Percentiles rank a stretch among this genome's conserved stretches.
Conservation (phyloP, 2,113 vertebrate species). For the Odontophorus gujanensis region DNA sequence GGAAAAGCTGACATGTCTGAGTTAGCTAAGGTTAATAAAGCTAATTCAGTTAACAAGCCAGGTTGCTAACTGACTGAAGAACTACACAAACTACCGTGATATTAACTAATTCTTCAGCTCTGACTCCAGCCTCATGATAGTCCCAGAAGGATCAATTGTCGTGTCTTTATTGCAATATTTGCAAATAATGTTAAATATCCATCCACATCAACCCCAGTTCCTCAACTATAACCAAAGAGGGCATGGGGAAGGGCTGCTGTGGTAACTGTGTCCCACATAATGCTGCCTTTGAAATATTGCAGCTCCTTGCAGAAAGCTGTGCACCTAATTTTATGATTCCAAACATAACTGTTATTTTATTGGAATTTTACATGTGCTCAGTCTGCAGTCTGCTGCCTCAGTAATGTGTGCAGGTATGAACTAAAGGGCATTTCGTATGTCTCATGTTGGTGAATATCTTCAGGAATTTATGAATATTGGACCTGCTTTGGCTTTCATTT, state of each 20-base stretch:
- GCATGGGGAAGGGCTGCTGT: neutral
- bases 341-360: neutral
- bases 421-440: accelerated
- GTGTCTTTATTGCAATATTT: neutral
- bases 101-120: neutral
- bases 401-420: neutral
- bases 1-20: neutral
- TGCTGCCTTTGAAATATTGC: neutral
- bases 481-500: neutral
- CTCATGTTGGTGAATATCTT: neutral
- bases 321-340: neutral
- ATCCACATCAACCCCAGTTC: neutral
- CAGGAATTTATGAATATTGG: neutral
- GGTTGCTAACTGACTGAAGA: neutral
- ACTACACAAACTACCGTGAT: constrained; percentile 13
- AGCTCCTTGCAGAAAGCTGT: neutral
- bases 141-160: neutral
- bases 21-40: constrained; percentile 9
- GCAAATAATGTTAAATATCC: neutral
- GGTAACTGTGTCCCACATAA: accelerated
- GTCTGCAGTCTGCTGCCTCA: neutral
- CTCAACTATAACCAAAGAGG: neutral
- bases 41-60: constrained; percentile 15
- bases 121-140: neutral
- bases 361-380: accelerated